Evolutionary conservation across 2,888 invertebrate species (phyloP).

Genomic region (Atrina japonica): DNA sequence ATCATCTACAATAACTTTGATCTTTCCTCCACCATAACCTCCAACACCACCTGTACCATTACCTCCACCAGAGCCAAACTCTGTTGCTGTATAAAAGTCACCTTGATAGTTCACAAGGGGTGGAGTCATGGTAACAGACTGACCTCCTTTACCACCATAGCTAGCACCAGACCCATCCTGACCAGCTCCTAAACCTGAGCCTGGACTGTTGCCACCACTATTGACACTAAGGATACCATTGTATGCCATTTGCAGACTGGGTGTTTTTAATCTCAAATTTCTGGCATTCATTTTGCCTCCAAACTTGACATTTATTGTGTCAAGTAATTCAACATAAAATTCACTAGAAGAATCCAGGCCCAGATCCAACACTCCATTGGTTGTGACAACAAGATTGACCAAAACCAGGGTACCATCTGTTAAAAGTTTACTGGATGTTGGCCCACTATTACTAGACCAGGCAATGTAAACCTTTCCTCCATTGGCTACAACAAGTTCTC

Average conservation of each 20-base stretch:
- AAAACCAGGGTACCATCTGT: slow-evolving; percentile 54
- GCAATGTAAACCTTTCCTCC: slow-evolving; percentile 56
- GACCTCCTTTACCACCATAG: slow-evolving; percentile 68
- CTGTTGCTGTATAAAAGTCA: slow-evolving; percentile 36
- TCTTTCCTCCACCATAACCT: slow-evolving; percentile 56
- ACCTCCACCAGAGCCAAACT: slow-evolving; percentile 59
- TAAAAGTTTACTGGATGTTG: slow-evolving; percentile 37
- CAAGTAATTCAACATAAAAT: slow-evolving; percentile 51
- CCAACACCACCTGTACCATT: slow-evolving; percentile 46
- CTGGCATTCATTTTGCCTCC: slow-evolving; percentile 52
- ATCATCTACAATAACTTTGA: slow-evolving; percentile 39
- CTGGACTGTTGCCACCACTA: slow-evolving; percentile 51
- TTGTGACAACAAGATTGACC: slow-evolving; percentile 57
- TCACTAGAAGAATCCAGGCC: slow-evolving; percentile 43
- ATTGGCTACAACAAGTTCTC: slow-evolving; percentile 60
- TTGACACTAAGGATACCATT: slow-evolving; percentile 52
- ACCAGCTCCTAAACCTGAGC: slow-evolving; percentile 47
- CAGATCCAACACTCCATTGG: slow-evolving; percentile 57
- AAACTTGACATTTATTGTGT: slow-evolving; percentile 57
- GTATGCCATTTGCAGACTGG: slow-evolving; percentile 57
- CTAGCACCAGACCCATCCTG: slow-evolving; percentile 59
- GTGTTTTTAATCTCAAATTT: slow-evolving; percentile 48
- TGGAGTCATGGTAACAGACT: slow-evolving; percentile 29
- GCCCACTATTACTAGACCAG: slow-evolving; percentile 51
- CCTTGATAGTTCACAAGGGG: slow-evolving; percentile 46